phyloP scores from a whole-genome alignment of 2,888 invertebrate species.

The Cantharis nigra region DNA sequence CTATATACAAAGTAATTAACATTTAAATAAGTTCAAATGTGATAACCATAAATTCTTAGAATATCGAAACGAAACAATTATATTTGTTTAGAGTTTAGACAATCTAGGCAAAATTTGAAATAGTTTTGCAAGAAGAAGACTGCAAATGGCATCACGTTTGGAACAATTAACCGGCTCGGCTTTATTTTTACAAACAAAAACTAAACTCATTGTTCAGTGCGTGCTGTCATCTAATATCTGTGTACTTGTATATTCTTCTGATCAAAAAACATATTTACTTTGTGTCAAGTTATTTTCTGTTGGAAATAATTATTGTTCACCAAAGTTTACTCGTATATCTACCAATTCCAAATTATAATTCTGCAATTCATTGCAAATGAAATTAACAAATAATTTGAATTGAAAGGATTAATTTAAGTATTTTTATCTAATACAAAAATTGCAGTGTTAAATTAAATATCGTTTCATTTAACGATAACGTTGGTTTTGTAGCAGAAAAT shows the following conservation, averaged over 20 bases:
- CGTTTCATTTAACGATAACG: not conserved
- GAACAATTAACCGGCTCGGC: not conserved
- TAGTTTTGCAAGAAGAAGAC: not conserved
- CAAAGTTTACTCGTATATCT: too few relatives aligned
- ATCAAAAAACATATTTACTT: not conserved
- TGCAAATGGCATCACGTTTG: not conserved
- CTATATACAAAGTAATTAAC: not conserved
- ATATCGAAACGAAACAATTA: not conserved
- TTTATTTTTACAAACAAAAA: too few relatives aligned
- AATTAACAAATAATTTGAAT: not conserved
- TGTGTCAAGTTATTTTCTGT: not conserved
- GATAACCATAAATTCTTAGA: not conserved
- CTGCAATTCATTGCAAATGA: too few relatives aligned
- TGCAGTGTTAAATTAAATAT: not conserved
- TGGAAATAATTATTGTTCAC: too few relatives aligned
- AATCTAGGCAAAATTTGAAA: not conserved
- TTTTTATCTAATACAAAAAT: not conserved
- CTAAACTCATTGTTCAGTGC: not conserved
- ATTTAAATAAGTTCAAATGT: not conserved
- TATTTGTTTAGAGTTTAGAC: not conserved
- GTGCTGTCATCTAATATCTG: not conserved
- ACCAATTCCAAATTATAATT: too few relatives aligned
- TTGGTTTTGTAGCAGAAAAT: not conserved
- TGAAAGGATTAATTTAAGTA: not conserved
- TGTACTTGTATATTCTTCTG: too few relatives aligned